Evolutionary conservation across 2,888 invertebrate species (phyloP).

Genomic region (Lamellibrachia satsuma): DNA sequence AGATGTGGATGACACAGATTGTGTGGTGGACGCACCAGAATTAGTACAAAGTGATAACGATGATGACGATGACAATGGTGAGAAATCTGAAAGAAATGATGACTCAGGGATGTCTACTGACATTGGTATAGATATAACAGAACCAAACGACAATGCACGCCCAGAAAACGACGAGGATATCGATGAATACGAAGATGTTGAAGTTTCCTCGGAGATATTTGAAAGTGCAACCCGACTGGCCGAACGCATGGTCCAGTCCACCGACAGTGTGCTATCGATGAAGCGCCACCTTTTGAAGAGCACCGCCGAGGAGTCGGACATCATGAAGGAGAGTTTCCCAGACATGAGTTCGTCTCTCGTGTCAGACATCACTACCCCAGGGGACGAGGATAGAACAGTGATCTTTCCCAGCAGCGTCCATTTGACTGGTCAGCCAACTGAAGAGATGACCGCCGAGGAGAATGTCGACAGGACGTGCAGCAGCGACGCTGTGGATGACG

Average conservation of each 20-base stretch:
- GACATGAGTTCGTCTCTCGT: conserved; percentile 42
- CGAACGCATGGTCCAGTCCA: not conserved
- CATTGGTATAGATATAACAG: not conserved
- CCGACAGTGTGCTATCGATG: conserved; percentile 13
- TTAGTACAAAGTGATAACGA: not conserved
- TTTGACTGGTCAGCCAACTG: not conserved
- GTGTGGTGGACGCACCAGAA: not conserved
- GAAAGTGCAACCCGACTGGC: not conserved
- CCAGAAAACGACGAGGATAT: not conserved
- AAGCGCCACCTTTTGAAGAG: not conserved
- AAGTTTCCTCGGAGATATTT: not conserved
- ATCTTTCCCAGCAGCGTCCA: conserved; percentile 35
- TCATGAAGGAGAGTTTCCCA: conserved; percentile 52
- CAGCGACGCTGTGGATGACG: not conserved
- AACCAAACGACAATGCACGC: not conserved
- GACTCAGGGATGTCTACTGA: not conserved
- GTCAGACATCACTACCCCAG: conserved; percentile 35
- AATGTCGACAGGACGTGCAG: not conserved
- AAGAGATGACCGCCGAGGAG: not conserved
- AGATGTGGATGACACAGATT: not conserved
- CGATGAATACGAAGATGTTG: not conserved
- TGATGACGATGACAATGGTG: not conserved
- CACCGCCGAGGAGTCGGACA: conserved; percentile 35
- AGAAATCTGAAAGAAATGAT: not conserved
- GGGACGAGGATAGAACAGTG: conserved; percentile 29